These are phyloP conservation scores for Crocidura indochinensis DNA, from an alignment of 2,797 vertebrate genomes.

Conservation along the genomic window DNA sequence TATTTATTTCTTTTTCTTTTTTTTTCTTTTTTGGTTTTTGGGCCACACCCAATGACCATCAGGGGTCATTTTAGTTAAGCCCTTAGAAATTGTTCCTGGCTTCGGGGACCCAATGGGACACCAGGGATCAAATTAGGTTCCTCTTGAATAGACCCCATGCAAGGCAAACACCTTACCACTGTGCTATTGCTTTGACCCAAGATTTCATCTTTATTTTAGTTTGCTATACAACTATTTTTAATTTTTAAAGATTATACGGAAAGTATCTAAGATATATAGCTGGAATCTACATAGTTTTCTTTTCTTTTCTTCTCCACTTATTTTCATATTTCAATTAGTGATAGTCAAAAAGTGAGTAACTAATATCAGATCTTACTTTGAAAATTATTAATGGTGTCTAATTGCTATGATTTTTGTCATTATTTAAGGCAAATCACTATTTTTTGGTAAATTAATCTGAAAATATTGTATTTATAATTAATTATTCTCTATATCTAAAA, in stretches of 20 bases:
- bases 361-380: background rate
- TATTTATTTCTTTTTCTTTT: no score
- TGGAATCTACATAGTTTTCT: background rate
- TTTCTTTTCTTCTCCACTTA: background rate
- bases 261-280: background rate
- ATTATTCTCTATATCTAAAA: background rate
- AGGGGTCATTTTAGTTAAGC: no score
- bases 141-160: no score
- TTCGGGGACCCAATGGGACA: no score
- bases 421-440: constrained; percentile 4
- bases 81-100: no score
- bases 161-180: no score
- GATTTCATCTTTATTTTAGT: background rate
- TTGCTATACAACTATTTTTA: constrained; percentile 1
- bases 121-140: no score
- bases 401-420: background rate
- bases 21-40: no score
- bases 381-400: background rate
- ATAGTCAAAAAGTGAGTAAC: background rate
- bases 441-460: background rate
- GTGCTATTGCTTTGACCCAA: background rate
- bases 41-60: no score
- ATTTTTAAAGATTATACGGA: background rate
- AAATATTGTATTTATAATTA: background rate
- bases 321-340: background rate